A percentile compares a stretch with the other conserved stretches of the same genome.
phyloP scores from a whole-genome alignment of 1,140 invertebrate species.

The Diorhabda carinulata region DNA sequence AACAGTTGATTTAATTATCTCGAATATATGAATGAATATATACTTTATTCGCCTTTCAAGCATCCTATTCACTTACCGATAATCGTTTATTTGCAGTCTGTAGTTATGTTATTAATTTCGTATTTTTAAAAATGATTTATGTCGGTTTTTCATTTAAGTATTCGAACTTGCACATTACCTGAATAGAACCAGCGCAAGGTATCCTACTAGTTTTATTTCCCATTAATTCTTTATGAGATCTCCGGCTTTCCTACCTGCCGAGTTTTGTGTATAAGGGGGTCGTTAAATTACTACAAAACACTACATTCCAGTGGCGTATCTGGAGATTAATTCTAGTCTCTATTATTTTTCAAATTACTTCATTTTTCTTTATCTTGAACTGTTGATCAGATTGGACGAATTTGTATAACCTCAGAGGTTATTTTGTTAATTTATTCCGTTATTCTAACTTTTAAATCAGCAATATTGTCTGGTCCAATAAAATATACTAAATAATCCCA shows the following conservation, averaged over 20 bases:
- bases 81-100: neutral
- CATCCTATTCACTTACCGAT: too few species aligned
- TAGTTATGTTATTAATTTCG: neutral
- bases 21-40: too few species aligned
- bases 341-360: too few species aligned
- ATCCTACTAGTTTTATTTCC: neutral
- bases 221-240: neutral
- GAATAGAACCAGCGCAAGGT: neutral
- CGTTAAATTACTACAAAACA: neutral
- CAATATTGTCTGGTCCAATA: too few species aligned
- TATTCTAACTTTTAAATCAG: too few species aligned
- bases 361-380: too few species aligned
- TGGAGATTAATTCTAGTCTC: neutral
- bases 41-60: too few species aligned
- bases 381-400: too few species aligned
- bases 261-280: neutral
- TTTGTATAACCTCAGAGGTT: too few species aligned
- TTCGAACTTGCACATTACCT: neutral
- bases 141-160: constrained; percentile 1
- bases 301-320: neutral
- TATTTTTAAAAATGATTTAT: neutral
- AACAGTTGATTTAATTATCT: too few species aligned
- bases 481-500: too few species aligned
- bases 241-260: neutral
- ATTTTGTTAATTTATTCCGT: too few species aligned